Evolutionary conservation across 2,113 vertebrate species (phyloP).

Genomic region (Oreotrochilus melanogaster): DNA sequence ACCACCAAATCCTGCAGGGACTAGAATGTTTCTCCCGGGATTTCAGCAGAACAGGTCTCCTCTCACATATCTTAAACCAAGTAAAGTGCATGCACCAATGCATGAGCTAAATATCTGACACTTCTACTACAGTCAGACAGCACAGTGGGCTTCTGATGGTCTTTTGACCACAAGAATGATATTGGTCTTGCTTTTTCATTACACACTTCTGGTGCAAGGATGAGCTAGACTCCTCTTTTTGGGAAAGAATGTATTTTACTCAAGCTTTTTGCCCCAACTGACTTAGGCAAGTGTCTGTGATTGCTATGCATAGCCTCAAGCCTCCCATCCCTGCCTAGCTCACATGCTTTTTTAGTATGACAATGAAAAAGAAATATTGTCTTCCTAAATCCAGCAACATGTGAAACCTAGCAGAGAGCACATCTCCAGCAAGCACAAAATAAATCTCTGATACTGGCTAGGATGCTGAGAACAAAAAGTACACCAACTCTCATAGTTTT

Average conservation of each 20-base stretch:
- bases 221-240: background rate
- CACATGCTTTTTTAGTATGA: background rate
- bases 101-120: background rate
- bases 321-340: background rate
- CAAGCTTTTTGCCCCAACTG: background rate
- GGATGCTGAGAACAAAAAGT: background rate
- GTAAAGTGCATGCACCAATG: fast-evolving
- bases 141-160: background rate
- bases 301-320: background rate
- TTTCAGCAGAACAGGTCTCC: background rate
- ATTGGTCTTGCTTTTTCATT: background rate
- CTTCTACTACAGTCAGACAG: background rate
- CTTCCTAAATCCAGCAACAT: background rate
- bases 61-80: background rate
- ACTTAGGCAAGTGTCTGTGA: background rate
- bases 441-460: background rate
- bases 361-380: background rate
- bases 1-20: background rate
- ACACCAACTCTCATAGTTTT: background rate
- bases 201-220: fast-evolving
- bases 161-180: background rate
- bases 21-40: background rate
- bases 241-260: background rate
- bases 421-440: background rate
- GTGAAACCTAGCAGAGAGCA: background rate